Evolutionary conservation across 2,113 vertebrate species (phyloP), one percentile per base, ranked within the genome.

Genomic region (Opisthocomus hoazin): DNA sequence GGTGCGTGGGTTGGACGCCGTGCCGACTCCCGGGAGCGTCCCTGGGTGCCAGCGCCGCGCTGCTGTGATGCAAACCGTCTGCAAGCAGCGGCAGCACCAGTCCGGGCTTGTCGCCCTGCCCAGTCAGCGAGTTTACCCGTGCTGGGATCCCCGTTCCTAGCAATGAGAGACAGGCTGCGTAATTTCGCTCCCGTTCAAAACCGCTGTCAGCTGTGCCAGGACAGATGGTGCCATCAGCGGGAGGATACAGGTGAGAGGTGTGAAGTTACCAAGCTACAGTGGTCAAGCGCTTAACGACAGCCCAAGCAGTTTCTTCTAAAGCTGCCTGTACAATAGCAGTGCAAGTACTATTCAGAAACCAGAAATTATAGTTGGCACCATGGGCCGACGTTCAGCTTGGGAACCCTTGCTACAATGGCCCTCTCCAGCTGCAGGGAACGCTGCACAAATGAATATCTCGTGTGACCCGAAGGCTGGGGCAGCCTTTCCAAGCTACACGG

Each of bases 261-360:
- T 1, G 63, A 9, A 3, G 17, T 32, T 9, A 1, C 32, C 14
- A 5, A 9, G 24, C 21, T 2, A 0, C 0, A 0, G 6, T 3
- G 61, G 15, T 34, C 16, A 6, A 43, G 51, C 53, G n/a, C n/a
- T 30, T 15, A n/a, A 5, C 4, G 37, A 11, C 51, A 69, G 29
- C 43, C 48, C 8, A 13, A 54, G 45, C 45, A 9, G n/a, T 16
- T 54, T 66, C 80, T 84, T 29, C 57, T 50, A 21, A 60, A 6
- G 26, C 43, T 20, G 57, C 12, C 37, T 48, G 51, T 21, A 12
- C 58, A 22, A 4, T 1, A 20, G 57, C 53, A 50, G 51, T 13
- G 6, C n/a, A 50, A 15, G 22, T 3, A 34, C 32, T 22, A 46
- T 11, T 29, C 75, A 57, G n/a, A 56, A 93, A 19, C 8, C 6